Conservation (phyloP, 2,888 invertebrate genomes). For the Acrobasis suavella region DNA sequence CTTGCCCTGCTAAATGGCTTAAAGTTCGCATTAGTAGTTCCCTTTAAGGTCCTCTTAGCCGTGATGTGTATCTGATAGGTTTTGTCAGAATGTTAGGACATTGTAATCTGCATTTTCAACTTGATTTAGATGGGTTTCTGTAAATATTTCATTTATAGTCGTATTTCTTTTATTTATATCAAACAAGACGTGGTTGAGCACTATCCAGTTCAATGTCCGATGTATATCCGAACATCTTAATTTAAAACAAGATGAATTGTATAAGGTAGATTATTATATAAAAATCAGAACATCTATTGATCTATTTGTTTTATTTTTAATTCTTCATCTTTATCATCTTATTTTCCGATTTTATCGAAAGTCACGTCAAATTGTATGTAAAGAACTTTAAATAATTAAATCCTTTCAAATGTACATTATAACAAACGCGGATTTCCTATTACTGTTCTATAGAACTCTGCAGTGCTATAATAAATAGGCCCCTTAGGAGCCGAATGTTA, state of each 20-base stretch:
- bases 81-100: background rate
- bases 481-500: background rate
- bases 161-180: too few relatives aligned
- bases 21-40: slow-evolving; percentile 22
- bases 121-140: too few relatives aligned
- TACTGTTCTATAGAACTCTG: background rate
- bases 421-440: background rate
- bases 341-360: background rate
- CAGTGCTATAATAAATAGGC: slow-evolving; percentile 9
- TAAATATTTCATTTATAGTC: too few relatives aligned
- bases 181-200: too few relatives aligned
- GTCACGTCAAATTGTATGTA: too few relatives aligned
- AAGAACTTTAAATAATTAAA: background rate
- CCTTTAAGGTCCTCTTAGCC: slow-evolving; percentile 17
- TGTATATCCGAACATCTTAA: too few relatives aligned
- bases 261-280: too few relatives aligned
- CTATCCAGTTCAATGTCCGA: too few relatives aligned
- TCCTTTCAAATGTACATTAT: background rate
- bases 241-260: too few relatives aligned
- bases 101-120: background rate
- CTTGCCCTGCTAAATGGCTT: slow-evolving; percentile 23
- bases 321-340: background rate
- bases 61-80: slow-evolving; percentile 9
- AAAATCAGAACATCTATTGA: too few relatives aligned
- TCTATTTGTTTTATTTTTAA: too few relatives aligned